These are phyloP conservation scores for Carcinoscorpius rotundicauda DNA, from an alignment of 1,140 invertebrate genomes.

Conservation along the genomic window DNA sequence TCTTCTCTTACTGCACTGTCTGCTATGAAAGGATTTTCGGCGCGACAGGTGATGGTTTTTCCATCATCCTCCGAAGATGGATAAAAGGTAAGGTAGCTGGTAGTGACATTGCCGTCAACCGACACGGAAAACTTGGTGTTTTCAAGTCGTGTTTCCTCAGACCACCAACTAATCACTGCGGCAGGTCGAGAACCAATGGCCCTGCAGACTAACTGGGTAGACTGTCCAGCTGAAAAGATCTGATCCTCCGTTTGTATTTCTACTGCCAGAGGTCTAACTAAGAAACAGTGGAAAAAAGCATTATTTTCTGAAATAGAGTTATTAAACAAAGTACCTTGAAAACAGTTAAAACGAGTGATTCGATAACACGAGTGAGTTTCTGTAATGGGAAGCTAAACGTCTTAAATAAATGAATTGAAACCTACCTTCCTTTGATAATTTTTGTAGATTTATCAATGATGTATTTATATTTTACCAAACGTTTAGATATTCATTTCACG, in stretches of 20 bases:
- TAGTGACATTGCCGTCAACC: constrained; percentile 35
- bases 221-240: constrained; percentile 20
- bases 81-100: constrained; percentile 20
- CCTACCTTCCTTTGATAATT: no score
- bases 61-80: constrained; percentile 20
- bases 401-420: no score
- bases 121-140: no score
- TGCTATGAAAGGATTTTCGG: constrained; percentile 20
- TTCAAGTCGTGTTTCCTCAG: constrained; percentile 8
- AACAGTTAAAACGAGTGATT: no score
- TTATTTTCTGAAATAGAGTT: no score
- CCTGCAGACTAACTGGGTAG: constrained; percentile 18
- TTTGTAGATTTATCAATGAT: no score
- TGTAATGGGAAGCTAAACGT: no score
- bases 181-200: constrained; percentile 22
- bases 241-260: constrained; percentile 56
- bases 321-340: no score
- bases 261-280: constrained; percentile 69
- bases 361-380: no score
- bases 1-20: constrained; percentile 59
- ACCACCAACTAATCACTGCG: constrained; percentile 24
- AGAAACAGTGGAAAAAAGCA: no score
- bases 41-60: constrained; percentile 21
- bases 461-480: no score
- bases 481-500: no score